Evolutionary conservation across 2,113 vertebrate species (phyloP), one percentile per base, ranked within the genome.

Genomic region (Elephantulus edwardii): DNA sequence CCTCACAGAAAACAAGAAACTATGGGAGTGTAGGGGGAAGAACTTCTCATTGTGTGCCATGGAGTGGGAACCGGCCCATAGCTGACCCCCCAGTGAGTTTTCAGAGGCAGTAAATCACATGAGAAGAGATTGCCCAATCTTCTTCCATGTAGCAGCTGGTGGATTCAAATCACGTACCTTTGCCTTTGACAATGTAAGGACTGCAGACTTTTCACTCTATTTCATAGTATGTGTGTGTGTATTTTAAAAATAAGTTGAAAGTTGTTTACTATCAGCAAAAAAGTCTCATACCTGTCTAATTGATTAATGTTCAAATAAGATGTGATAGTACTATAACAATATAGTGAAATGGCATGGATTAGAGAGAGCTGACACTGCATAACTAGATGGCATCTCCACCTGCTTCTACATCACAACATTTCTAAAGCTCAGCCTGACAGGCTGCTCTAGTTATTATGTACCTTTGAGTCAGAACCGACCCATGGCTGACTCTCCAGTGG

Each of bases 371-470:
- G 58, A 54, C 24, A 13, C 22, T 77, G 60, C 26, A 24, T 17
- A 44, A 26, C 35, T 68, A 89, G 56, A 52, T 44, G 56, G 17
- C 50, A 64, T 54, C 71, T 83, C 30, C 56, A 70, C 46, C 58
- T 52, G 6, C 33, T 28, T 70, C 19, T 22, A 28, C 8, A 33
- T 77, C 68, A 80, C 50, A 84, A 26, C 64, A 56, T 71, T 94
- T 92, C 71, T 68, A 89, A 94, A 89, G 42, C 76, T 74, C 22
- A 72, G 58, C 58, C 56, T 84, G 84, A n/a, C 35, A 35, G n/a
- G n/a, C n/a, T n/a, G n/a, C n/a, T n/a, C n/a, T n/a, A n/a, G n/a
- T n/a, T n/a, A n/a, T n/a, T n/a, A n/a, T n/a, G n/a, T n/a, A n/a
- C n/a, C n/a, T n/a, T n/a, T n/a, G n/a, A n/a, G n/a, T n/a, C n/a